A percentile compares a stretch with the other conserved stretches of the same genome.
Evolutionary conservation across 2,888 invertebrate genomes (phyloP).

Genomic region (Eurois occulta): DNA sequence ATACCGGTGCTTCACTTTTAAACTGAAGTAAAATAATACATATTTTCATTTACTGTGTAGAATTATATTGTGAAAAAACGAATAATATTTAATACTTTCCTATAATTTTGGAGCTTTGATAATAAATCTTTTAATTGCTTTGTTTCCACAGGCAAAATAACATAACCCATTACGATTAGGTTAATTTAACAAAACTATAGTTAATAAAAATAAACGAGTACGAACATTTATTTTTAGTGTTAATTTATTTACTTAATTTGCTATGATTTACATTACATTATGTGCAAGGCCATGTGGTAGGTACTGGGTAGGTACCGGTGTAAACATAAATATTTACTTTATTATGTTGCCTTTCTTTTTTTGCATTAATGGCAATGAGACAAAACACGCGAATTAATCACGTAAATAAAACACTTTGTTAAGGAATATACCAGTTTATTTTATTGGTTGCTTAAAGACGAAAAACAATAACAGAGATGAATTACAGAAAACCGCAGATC

Average conservation of each 20-base stretch:
- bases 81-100: background rate
- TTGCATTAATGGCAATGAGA: constrained; percentile 15
- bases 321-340: constrained; percentile 34
- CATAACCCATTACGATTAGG: background rate
- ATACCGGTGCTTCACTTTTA: background rate
- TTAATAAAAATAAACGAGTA: constrained; percentile 10
- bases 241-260: constrained; percentile 42
- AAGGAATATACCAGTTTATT: background rate
- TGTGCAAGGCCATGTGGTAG: constrained; percentile 36
- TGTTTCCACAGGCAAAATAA: background rate
- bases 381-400: constrained; percentile 16
- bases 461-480: background rate
- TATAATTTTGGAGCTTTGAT: background rate
- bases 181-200: background rate
- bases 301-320: constrained; percentile 8
- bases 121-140: background rate
- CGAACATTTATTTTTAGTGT: constrained; percentile 25
- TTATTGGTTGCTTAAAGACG: background rate
- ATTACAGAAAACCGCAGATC: background rate
- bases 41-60: background rate
- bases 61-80: background rate
- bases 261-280: constrained; percentile 46
- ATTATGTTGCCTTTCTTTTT: constrained; percentile 31
- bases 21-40: background rate
- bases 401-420: background rate